Conservation (phyloP, 2,113 vertebrate species). For the Pleuronectes platessa region DNA sequence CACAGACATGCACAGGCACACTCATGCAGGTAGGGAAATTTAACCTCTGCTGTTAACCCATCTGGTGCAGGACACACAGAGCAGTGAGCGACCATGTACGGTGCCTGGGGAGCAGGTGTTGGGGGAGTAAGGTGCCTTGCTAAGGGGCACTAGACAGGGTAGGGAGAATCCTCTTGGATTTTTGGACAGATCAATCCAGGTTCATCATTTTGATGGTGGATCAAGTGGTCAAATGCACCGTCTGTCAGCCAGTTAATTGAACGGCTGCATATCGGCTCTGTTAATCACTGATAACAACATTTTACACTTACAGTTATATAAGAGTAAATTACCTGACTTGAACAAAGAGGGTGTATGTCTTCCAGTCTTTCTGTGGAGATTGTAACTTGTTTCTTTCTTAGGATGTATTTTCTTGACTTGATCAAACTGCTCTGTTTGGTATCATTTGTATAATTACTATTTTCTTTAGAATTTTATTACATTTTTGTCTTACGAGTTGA, state of each 20-base stretch:
- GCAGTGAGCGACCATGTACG: too few relatives aligned
- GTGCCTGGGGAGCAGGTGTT: too few relatives aligned
- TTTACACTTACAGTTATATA: not conserved
- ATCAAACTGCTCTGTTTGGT: not conserved
- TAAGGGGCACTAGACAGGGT: too few relatives aligned
- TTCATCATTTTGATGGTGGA: too few relatives aligned
- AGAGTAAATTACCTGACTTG: not conserved
- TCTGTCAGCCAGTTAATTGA: constrained; percentile 11
- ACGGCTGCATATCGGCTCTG: constrained; percentile 5
- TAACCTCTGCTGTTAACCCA: too few relatives aligned
- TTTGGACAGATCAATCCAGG: too few relatives aligned
- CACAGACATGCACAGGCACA: too few relatives aligned
- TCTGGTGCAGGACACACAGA: too few relatives aligned
- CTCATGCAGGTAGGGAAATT: too few relatives aligned
- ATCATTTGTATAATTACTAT: too few relatives aligned
- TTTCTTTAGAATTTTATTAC: not conserved
- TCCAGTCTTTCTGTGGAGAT: not conserved
- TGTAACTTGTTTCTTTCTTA: not conserved
- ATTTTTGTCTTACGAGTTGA: not conserved
- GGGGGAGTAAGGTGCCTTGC: too few relatives aligned
- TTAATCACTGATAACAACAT: constrained; percentile 23
- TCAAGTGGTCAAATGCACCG: not conserved
- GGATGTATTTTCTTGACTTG: not conserved
- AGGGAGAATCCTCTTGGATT: too few relatives aligned
- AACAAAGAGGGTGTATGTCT: not conserved